These are phyloP conservation scores for Acanthoscelides obtectus DNA, from an alignment of 2,888 invertebrate species.

Conservation along the genomic window DNA sequence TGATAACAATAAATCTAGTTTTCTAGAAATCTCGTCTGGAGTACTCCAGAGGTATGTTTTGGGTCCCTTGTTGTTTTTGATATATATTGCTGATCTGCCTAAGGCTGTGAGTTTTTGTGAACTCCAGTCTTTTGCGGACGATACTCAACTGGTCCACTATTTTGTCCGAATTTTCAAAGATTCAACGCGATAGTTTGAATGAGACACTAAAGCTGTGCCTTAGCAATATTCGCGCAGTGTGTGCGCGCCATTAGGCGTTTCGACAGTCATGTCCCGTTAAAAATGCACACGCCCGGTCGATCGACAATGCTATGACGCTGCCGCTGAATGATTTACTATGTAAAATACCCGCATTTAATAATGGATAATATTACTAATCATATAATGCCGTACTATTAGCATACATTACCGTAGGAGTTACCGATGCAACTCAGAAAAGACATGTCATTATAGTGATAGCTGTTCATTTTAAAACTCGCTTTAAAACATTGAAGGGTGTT, in stretches of 20 bases:
- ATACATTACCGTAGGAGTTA: conserved; percentile 18
- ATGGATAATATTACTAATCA: conserved; percentile 18
- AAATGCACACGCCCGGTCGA: not conserved
- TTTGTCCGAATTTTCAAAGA: too few species aligned
- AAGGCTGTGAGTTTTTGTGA: too few species aligned
- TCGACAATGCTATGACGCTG: not conserved
- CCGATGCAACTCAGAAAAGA: conserved; percentile 11
- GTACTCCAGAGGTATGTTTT: too few species aligned
- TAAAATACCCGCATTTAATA: conserved; percentile 7
- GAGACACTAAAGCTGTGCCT: too few species aligned
- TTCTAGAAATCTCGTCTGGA: too few species aligned
- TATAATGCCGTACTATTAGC: conserved; percentile 18
- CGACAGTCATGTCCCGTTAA: not conserved
- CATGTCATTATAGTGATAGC: conserved; percentile 18
- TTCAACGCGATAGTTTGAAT: too few species aligned
- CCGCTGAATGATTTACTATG: not conserved
- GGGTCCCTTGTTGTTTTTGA: too few species aligned
- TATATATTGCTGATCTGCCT: too few species aligned
- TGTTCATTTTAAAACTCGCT: not conserved
- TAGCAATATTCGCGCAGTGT: too few species aligned
- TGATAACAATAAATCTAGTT: too few species aligned
- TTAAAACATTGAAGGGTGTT: not conserved
- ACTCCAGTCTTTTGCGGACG: too few species aligned
- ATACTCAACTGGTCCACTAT: too few species aligned
- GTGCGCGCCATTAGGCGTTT: not conserved